Base-by-base conservation (phyloP, 2,888 invertebrate species). In the Drosophila rellima region DNA sequence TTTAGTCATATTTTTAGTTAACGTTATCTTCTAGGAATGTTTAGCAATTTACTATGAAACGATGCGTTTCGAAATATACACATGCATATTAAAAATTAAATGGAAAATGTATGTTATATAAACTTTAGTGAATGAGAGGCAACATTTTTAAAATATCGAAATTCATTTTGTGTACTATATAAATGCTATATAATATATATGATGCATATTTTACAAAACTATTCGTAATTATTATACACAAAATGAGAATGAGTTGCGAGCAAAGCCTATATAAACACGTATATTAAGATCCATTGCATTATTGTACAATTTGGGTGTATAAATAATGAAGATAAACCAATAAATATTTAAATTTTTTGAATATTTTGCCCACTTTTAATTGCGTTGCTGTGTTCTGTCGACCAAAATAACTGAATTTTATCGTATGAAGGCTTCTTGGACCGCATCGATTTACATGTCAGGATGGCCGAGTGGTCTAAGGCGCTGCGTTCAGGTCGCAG, bases 401-500 rank as follows among this genome's bases (percentile, higher is more conserved):
- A 17, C 20, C 40, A 15, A 13, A 51, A 40, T 29, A 52, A n/a
- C 15, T 13, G 7, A 11, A 29, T 40, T 40, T 56, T 56, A 11
- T 23, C 11, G 26, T 13, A 26, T 37, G 26, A 29, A 47, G 11
- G 18, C 37, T 56, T 17, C n/a, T 26, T 33, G 33, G 54, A 3
- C 3, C 1, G 15, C 2, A 6, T 0, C 2, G 26, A 15, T 59
- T 17, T 1, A 37, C 10, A 59, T 66, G 69, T 73, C 77, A 74
- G 83, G 79, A 83, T 79, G 80, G 83, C 79, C 79, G 79, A 83
- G 79, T 80, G 79, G 79, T 79, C 83, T 83, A 79, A 79, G 79
- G 79, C 84, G 80, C 84, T 80, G 81, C 80, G 79, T 82, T 78
- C 79, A 83, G 84, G 84, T 83, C 84, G 79, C 81, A 83, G 83